Conservation (phyloP, 2,113 vertebrate genomes). For the Hassar affinis region DNA sequence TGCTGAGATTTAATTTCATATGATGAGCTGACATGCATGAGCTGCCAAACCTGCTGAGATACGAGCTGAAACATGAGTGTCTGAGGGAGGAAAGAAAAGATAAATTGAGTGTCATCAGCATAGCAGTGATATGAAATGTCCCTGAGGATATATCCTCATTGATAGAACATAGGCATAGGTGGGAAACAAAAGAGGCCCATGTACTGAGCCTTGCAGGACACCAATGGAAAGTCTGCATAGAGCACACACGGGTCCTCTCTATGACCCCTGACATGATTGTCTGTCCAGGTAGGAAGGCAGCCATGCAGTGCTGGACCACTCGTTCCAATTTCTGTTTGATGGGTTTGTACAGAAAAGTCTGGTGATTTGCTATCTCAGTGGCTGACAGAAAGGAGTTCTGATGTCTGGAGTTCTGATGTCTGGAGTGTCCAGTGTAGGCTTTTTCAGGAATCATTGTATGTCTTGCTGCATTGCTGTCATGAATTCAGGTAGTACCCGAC, state of each 20-base stretch:
- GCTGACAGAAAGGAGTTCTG: background rate
- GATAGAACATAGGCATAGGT: background rate
- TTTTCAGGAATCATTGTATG: background rate
- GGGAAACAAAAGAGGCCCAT: background rate
- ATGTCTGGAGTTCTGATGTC: background rate
- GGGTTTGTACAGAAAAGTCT: background rate
- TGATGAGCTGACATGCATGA: constrained; percentile 17
- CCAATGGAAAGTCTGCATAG: background rate
- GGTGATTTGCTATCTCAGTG: background rate
- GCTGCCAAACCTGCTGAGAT: background rate
- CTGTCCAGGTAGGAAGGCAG: too few species aligned
- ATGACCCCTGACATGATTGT: background rate
- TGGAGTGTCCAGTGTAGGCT: background rate
- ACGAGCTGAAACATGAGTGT: background rate
- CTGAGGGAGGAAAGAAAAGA: background rate
- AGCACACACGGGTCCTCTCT: background rate
- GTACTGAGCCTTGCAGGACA: background rate
- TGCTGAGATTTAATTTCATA: constrained; percentile 20
- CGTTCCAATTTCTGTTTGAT: background rate
- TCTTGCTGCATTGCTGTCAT: background rate
- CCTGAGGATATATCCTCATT: background rate
- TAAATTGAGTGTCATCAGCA: background rate
- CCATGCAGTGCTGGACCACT: background rate
- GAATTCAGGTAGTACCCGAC: background rate
- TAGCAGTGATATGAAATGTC: constrained; percentile 4